phyloP scores from a whole-genome alignment of 2,113 vertebrate species.

The Progne subis region DNA sequence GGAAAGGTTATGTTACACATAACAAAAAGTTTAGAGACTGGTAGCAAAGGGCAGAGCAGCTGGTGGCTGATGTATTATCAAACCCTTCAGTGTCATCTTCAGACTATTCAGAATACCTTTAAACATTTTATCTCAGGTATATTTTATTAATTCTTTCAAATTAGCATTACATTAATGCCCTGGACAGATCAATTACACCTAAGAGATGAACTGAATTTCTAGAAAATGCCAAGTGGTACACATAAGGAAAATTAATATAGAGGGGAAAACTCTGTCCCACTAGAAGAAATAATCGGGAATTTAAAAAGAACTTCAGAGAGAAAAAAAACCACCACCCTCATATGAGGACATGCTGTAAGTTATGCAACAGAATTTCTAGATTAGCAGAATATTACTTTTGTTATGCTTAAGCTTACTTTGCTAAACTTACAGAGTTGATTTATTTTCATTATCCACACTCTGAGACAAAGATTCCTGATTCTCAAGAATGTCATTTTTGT shows the following conservation, averaged over 20 bases:
- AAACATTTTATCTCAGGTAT: neutral
- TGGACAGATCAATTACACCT: neutral
- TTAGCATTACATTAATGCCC: neutral
- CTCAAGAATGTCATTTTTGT: neutral
- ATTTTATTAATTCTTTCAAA: neutral
- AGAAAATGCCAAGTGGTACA: neutral
- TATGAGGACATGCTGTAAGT: neutral
- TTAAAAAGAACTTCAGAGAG: neutral
- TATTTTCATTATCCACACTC: neutral
- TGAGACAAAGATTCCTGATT: neutral
- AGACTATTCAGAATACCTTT: neutral
- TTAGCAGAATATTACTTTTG: neutral
- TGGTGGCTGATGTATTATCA: neutral
- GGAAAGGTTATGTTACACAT: neutral
- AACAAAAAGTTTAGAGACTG: neutral
- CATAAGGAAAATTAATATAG: neutral
- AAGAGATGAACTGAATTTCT: neutral
- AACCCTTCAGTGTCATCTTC: neutral
- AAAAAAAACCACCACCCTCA: neutral
- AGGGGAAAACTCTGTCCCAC: neutral
- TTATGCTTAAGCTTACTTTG: neutral
- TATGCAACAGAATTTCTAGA: neutral
- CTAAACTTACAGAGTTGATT: slow-evolving; percentile 61
- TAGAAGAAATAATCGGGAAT: neutral
- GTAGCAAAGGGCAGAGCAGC: neutral